phyloP scores from a whole-genome alignment of 2,888 invertebrate species.

The Busseola fusca region DNA sequence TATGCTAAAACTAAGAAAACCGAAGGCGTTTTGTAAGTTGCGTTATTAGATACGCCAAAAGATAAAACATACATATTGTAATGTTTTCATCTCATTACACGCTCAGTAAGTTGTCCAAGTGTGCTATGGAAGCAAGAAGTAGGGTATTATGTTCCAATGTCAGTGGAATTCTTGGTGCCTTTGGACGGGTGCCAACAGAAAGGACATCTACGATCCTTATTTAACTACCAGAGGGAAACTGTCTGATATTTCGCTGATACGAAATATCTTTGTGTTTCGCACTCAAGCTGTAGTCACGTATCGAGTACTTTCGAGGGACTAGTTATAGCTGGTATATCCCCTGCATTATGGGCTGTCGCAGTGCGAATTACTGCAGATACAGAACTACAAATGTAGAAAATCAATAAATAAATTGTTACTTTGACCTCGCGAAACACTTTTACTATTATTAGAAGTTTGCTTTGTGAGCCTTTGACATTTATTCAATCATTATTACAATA shows the following conservation, averaged over 20 bases:
- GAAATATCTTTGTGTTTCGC: slow-evolving; percentile 47
- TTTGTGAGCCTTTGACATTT: slow-evolving; percentile 21
- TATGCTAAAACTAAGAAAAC: slow-evolving; percentile 11
- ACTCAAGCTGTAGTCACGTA: slow-evolving; percentile 42
- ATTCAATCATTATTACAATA: slow-evolving; percentile 17
- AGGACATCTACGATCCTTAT: slow-evolving; percentile 55
- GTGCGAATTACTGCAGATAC: slow-evolving; percentile 60
- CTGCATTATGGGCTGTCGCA: slow-evolving; percentile 57
- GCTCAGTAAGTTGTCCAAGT: slow-evolving; percentile 49
- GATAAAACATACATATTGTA: slow-evolving; percentile 21
- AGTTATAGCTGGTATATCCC: slow-evolving; percentile 38
- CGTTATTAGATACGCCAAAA: slow-evolving; percentile 1
- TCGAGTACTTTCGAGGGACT: slow-evolving; percentile 14
- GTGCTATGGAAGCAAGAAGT: slow-evolving; percentile 54
- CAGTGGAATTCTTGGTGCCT: slow-evolving; percentile 63
- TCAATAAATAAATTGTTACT: slow-evolving; percentile 42
- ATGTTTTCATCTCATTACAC: slow-evolving; percentile 42
- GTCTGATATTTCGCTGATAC: slow-evolving; percentile 45
- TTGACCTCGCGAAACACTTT: slow-evolving; percentile 25
- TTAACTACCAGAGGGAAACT: slow-evolving; percentile 45
- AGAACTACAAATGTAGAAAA: slow-evolving; percentile 40
- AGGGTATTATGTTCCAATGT: slow-evolving; percentile 70
- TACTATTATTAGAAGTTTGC: slow-evolving; percentile 19
- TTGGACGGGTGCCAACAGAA: slow-evolving; percentile 71
- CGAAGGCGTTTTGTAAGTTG: neutral